Conservation (phyloP, 2,113 vertebrate species). For the Tenebrosternarchus preto region DNA sequence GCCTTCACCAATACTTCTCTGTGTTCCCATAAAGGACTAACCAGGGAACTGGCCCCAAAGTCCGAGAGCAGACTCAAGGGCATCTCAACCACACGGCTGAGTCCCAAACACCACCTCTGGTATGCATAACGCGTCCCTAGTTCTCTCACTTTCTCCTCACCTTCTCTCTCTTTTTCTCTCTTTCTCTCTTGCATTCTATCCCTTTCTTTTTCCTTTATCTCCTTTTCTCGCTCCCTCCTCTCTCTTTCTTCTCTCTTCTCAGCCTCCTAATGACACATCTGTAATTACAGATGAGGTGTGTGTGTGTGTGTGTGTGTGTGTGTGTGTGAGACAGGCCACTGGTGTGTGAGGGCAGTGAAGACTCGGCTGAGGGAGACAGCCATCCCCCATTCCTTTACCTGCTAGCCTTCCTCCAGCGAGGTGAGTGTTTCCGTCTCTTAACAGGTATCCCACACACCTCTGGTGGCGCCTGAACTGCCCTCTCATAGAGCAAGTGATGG, state of each 20-base stretch:
- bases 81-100: slow-evolving; percentile 73
- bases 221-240: no score
- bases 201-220: no score
- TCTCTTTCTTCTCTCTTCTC: neutral
- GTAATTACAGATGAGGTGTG: neutral
- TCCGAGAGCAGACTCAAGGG: slow-evolving; percentile 73
- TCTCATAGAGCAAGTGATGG: slow-evolving; percentile 52
- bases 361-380: slow-evolving; percentile 64
- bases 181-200: neutral
- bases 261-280: neutral
- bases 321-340: slow-evolving; percentile 65
- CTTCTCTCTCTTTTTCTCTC: slow-evolving; percentile 2
- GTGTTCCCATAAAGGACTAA: slow-evolving; percentile 63
- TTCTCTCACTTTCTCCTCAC: neutral
- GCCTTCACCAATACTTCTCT: neutral
- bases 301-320: neutral
- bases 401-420: slow-evolving; percentile 81
- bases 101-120: slow-evolving; percentile 77
- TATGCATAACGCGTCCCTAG: slow-evolving; percentile 47
- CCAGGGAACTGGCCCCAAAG: slow-evolving; percentile 71
- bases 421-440: slow-evolving; percentile 60
- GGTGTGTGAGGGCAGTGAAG: slow-evolving; percentile 68
- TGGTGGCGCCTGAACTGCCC: slow-evolving; percentile 16
- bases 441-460: slow-evolving; percentile 1
- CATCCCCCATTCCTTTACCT: slow-evolving; percentile 82